Evolutionary conservation across 2,113 vertebrate genomes (phyloP).

Genomic region (Fulmarus glacialis): DNA sequence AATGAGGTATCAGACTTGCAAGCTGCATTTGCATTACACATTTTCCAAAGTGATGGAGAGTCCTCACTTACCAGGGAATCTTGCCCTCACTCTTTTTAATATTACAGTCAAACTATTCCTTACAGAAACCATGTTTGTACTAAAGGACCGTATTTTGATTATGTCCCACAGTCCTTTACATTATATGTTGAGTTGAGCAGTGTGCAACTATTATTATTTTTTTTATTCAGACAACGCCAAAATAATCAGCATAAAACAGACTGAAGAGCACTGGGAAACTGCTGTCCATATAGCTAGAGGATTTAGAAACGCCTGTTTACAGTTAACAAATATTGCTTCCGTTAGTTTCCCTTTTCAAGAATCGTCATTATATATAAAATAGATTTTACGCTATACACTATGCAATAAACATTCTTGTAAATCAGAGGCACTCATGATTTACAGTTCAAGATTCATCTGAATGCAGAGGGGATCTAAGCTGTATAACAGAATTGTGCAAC

Average conservation of each 20-base stretch:
- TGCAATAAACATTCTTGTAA: background rate
- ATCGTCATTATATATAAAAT: background rate
- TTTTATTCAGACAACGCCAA: background rate
- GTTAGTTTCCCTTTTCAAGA: conserved; percentile 12
- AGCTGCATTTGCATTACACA: conserved; percentile 5
- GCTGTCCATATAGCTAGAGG: background rate
- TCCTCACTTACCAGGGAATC: background rate
- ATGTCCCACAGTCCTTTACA: background rate
- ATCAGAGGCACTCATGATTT: conserved; percentile 27
- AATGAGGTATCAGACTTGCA: conserved; percentile 44
- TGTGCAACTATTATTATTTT: background rate
- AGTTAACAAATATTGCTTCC: background rate
- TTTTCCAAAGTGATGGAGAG: background rate
- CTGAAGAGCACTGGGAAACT: background rate
- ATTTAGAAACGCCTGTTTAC: background rate
- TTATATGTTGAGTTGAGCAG: background rate
- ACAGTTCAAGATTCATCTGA: background rate
- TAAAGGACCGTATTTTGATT: background rate
- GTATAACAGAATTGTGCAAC: background rate
- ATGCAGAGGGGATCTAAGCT: background rate
- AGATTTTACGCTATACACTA: background rate
- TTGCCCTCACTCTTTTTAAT: background rate
- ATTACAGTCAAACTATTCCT: background rate
- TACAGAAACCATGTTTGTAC: background rate
- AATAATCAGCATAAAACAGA: background rate